phyloP scores from a whole-genome alignment of 2,113 vertebrate genomes.

The Chloropsis cyanopogon region DNA sequence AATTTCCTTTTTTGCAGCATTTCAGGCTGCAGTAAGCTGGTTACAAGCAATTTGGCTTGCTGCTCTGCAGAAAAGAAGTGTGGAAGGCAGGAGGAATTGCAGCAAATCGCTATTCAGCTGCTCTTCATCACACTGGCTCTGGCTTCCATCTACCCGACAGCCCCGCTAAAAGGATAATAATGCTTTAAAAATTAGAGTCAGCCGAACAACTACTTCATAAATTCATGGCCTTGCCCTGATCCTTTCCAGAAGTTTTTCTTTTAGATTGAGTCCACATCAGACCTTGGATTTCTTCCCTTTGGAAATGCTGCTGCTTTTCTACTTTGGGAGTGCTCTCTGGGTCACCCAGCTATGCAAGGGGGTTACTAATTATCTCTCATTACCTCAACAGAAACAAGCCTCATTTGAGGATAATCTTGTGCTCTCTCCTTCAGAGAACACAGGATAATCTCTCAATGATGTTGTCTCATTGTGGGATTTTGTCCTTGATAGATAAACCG shows the following conservation, averaged over 20 bases:
- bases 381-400: not conserved
- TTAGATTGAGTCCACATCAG: not conserved
- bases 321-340: not conserved
- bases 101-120: slow-evolving; percentile 36
- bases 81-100: slow-evolving; percentile 25
- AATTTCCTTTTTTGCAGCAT: not conserved
- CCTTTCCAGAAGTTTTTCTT: slow-evolving; percentile 61
- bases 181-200: slow-evolving; percentile 67
- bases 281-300: not conserved
- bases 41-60: not conserved
- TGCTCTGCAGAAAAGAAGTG: not conserved
- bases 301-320: slow-evolving; percentile 10
- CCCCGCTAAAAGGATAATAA: slow-evolving; percentile 61
- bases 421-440: slow-evolving; percentile 11
- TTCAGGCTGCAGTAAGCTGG: not conserved
- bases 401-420: not conserved
- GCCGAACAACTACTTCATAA: slow-evolving; percentile 52
- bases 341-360: not conserved
- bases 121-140: slow-evolving; percentile 43
- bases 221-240: slow-evolving; percentile 59
- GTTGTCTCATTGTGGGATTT: not conserved
- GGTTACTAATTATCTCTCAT: slow-evolving; percentile 33
- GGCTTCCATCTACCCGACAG: slow-evolving; percentile 60
- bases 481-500: not conserved
- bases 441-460: not conserved